Percentiles rank a stretch among this genome's conserved stretches.
phyloP scores from a whole-genome alignment of 2,113 vertebrate genomes.

The Mirza zaza region DNA sequence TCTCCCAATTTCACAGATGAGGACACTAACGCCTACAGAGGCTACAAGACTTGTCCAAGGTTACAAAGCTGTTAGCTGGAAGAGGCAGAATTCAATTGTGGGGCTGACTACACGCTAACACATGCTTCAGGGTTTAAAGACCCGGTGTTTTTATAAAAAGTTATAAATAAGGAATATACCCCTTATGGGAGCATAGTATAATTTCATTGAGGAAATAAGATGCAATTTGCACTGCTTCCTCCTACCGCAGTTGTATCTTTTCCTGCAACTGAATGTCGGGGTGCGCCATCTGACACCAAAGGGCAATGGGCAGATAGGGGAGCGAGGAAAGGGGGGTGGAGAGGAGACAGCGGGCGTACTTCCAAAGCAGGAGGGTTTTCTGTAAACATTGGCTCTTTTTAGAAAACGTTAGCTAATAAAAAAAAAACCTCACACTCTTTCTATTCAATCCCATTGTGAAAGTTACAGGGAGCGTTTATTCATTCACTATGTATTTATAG shows the following conservation, averaged over 20 bases:
- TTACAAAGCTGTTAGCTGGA: not conserved
- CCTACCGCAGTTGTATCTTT: not conserved
- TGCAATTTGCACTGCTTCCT: not conserved
- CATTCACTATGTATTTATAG: not conserved
- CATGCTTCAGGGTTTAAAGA: not conserved
- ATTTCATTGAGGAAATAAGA: not conserved
- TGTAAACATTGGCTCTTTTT: not conserved
- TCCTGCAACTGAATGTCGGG: not conserved
- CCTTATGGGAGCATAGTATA: not conserved
- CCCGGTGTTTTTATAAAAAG: not conserved
- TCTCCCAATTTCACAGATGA: not conserved
- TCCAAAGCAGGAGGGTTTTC: not conserved
- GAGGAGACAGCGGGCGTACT: not conserved
- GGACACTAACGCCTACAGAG: not conserved
- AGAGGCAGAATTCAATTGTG: not conserved
- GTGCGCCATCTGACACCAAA: not conserved
- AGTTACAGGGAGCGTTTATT: not conserved
- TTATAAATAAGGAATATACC: not conserved
- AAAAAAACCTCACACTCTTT: not conserved
- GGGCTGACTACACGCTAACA: not conserved
- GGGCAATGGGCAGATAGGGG: accelerated
- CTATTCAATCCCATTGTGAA: not conserved
- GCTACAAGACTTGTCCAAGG: not conserved
- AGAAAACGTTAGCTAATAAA: not conserved
- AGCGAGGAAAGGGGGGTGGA: not conserved